Evolutionary conservation across 2,888 invertebrate species (phyloP).

Genomic region (Venusia cambrica): DNA sequence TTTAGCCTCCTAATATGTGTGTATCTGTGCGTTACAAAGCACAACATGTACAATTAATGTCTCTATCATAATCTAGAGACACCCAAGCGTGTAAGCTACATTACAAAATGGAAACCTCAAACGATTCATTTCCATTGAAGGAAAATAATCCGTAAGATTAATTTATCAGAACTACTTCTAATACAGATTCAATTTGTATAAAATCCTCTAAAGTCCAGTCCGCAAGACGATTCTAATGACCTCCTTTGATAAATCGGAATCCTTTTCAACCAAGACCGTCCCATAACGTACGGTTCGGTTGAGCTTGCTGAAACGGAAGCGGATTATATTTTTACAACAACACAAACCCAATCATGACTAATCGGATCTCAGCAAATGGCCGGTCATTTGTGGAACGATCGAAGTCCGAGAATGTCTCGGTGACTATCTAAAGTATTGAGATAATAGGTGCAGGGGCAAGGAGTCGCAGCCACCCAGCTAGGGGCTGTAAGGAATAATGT

Average conservation of each 20-base stretch:
- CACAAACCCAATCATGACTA: slow-evolving; percentile 77
- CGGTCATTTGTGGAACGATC: slow-evolving; percentile 75
- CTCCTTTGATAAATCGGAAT: slow-evolving; percentile 63
- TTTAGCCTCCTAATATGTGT: slow-evolving; percentile 15
- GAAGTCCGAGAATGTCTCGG: slow-evolving; percentile 65
- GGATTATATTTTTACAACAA: slow-evolving; percentile 76
- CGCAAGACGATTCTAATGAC: slow-evolving; percentile 51
- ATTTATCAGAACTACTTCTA: slow-evolving; percentile 54
- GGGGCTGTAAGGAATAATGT: slow-evolving; percentile 72
- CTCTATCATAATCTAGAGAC: no score
- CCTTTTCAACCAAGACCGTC: slow-evolving; percentile 55
- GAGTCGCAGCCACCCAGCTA: slow-evolving; percentile 44
- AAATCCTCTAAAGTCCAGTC: slow-evolving; percentile 60
- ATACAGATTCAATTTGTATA: slow-evolving; percentile 59
- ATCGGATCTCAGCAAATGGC: slow-evolving; percentile 76
- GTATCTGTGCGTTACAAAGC: no score
- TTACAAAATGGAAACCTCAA: slow-evolving; percentile 10
- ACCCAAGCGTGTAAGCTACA: no score
- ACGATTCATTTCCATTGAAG: slow-evolving; percentile 43
- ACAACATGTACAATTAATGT: no score
- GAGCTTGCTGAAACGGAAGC: slow-evolving; percentile 44
- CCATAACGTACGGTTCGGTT: slow-evolving; percentile 40
- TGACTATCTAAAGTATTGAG: slow-evolving; percentile 80
- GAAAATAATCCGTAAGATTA: slow-evolving; percentile 65
- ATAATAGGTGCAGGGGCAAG: slow-evolving; percentile 73